Evolutionary conservation across 2,113 vertebrate genomes (phyloP), one percentile per base, ranked within the genome.

Genomic region (Aegotheles bennettii): DNA sequence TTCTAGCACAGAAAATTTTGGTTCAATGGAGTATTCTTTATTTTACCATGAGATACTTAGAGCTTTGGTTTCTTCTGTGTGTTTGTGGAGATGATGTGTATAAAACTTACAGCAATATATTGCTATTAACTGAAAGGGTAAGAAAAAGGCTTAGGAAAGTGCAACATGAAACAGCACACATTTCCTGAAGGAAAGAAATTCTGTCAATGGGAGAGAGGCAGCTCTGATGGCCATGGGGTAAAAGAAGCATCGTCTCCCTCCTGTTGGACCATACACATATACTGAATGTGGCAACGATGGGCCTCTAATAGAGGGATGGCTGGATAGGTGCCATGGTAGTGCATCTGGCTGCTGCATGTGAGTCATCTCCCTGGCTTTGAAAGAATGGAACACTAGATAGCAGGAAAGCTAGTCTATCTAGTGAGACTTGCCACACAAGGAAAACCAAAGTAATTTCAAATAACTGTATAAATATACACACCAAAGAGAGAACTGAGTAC

Each of bases 241-340:
- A 50, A 33, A 82, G 23, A 25, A 68, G 17, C 23, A 33, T 23
- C 6, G 12, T 61, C 10, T n/a, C 3, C 3, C 28, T 54, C 16
- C 33, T 50, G 6, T 17, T 33, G 51, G 65, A 25, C 60, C 17
- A 4, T 29, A 31, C 6, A 13, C 16, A 4, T 50, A 3, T 1
- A 6, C 28, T 5, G 20, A 38, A 20, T 6, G 6, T 23, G 14
- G n/a, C 3, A 11, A 1, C 0, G 0, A 1, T 28, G 40, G 15
- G 23, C 38, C 15, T 40, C 9, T 40, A 10, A 2, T 0, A 17
- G 9, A n/a, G 9, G 28, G 6, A 16, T 23, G 35, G 17, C 28
- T 68, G 70, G 56, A 57, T 47, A 33, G 11, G 33, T 2, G 10
- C 19, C 36, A 29, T 0, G 0, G 4, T 14, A 6, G 9, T 3